phyloP scores from a whole-genome alignment of 2,888 invertebrate species.

The Netelia inedita region DNA sequence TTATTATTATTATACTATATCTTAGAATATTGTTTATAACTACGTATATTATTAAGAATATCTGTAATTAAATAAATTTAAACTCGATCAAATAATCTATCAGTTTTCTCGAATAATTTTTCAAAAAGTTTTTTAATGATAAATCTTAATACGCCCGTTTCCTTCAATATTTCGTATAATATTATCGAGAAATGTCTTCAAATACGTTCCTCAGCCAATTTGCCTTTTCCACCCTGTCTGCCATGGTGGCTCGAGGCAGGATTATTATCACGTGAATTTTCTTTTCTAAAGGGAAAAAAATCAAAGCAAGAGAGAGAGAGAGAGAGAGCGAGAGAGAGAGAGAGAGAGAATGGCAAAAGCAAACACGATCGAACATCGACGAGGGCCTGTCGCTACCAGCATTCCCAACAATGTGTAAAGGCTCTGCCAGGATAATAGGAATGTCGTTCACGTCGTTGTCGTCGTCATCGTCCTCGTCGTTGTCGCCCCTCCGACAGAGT shows the following conservation, averaged over 20 bases:
- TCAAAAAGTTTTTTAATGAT: no score
- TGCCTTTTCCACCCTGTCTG: background rate
- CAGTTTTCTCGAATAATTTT: no score
- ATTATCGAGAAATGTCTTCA: background rate
- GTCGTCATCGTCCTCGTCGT: constrained; percentile 53
- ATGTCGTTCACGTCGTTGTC: constrained; percentile 71
- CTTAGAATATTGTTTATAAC: no score
- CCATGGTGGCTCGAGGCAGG: constrained; percentile 22
- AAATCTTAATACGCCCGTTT: no score
- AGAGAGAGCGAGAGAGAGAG: constrained; percentile 65
- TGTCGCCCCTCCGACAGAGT: constrained; percentile 54
- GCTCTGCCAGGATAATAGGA: constrained; percentile 70
- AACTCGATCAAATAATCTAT: no score
- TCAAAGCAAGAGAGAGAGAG: constrained; percentile 60
- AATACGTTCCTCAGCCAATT: background rate
- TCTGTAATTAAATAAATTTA: no score
- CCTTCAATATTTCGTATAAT: no score
- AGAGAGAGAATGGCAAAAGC: constrained; percentile 61
- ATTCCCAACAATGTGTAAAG: constrained; percentile 71
- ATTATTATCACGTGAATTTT: constrained; percentile 37
- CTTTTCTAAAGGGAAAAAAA: constrained; percentile 53
- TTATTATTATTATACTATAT: no score
- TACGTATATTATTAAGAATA: no score
- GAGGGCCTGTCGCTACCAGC: constrained; percentile 73
- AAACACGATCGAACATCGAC: constrained; percentile 69